Base-by-base conservation (phyloP, 2,113 vertebrate genomes). In the Syngnathus typhle region DNA sequence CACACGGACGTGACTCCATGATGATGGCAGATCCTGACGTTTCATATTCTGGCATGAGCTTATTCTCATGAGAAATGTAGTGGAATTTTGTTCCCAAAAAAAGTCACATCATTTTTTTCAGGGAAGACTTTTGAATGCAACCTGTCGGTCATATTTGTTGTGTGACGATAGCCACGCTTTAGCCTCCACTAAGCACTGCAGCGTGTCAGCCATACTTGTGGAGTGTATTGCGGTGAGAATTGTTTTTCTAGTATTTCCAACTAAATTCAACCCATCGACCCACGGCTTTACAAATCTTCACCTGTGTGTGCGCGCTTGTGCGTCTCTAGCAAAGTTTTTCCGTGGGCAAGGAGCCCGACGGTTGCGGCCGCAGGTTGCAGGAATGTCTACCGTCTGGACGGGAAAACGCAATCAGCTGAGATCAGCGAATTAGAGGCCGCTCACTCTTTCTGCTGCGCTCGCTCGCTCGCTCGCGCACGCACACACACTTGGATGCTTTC, bases 331-430 rank as follows among this genome's bases (percentile, higher is more conserved):
- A 68, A 62, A 21, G n/a, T 62, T 44, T 32, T 82, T 65, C 37
- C 1, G 74, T 74, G 79, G 72, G 72, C 78, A 67, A 78, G 83
- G 79, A 76, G 80, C 79, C 84, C 71, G 52, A 80, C 12, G 67
- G 76, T 75, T 80, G 82, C 36, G 71, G 83, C 78, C 81, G 68
- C 86, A 87, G 86, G 84, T 87, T 81, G 78, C 23, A 87, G 83
- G 79, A 89, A 87, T 90, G 88, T 89, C 82, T 88, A 81, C 79
- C 60, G 87, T 89, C 87, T 91, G 88, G 83, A 87, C 83, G 83
- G 87, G 87, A 89, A 88, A 82, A 86, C 76, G 75, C 76, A 85
- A 88, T 83, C 88, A 82, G 81, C 84, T 87, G 84, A 87, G 87
- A 84, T 80, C 79, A 83, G 86, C 84, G 76, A 84, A 78, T 80